Evolutionary conservation across 2,888 invertebrate species (phyloP).

Genomic region (Trimorus sp.): DNA sequence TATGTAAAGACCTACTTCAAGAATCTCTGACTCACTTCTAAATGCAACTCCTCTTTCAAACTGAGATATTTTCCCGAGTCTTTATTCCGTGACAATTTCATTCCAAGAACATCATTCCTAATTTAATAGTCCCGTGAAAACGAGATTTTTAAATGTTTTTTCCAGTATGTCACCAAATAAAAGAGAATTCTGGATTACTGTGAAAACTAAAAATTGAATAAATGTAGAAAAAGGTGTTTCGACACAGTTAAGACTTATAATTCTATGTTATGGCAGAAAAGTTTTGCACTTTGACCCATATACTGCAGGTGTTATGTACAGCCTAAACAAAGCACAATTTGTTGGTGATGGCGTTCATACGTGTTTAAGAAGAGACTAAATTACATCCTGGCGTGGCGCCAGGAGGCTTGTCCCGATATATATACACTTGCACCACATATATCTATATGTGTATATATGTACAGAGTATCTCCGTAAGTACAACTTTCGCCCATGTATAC

Average conservation of each 20-base stretch:
- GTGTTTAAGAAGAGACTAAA: constrained; percentile 59
- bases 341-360: constrained; percentile 56
- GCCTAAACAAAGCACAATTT: constrained; percentile 61
- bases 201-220: no score
- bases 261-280: constrained; percentile 43
- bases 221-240: no score
- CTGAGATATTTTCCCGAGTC: constrained; percentile 14
- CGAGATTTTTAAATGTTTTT: no score
- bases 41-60: constrained; percentile 44
- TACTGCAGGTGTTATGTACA: constrained; percentile 53
- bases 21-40: constrained; percentile 31
- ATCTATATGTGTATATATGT: constrained; percentile 33
- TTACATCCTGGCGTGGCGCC: constrained; percentile 59
- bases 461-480: constrained; percentile 48
- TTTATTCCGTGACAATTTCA: constrained; percentile 6
- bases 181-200: no score
- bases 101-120: neutral
- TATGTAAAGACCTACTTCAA: constrained; percentile 21
- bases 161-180: no score
- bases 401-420: constrained; percentile 53
- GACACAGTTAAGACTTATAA: neutral
- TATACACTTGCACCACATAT: constrained; percentile 7
- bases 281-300: constrained; percentile 41
- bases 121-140: no score
- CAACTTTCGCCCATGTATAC: constrained; percentile 58